Evolutionary conservation across 2,113 vertebrate genomes (phyloP), one percentile per base, ranked within the genome.

Genomic region (Propithecus coquereli): DNA sequence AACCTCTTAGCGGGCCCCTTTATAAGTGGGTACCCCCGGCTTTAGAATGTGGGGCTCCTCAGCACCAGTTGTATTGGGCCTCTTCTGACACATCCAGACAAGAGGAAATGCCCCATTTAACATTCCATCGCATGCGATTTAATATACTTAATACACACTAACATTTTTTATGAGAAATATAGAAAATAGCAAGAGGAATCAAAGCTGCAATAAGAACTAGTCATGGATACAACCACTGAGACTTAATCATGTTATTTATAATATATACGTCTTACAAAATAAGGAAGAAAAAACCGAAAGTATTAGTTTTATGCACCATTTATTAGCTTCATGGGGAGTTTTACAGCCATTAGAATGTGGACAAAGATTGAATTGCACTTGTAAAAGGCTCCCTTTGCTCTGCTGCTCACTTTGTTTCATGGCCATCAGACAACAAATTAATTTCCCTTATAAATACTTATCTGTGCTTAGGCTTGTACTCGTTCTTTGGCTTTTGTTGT

Each of bases 161-260:
- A 25, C 34, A 73, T 13, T 37, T 85, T 86, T 74, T 81, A 47
- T 73, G 77, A 95, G 77, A 97, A 76, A 86, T 59, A 40, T 0
- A 95, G 10, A 57, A 74, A 85, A 50, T 61, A 68, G 45, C n/a
- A 94, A 94, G 40, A 94, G 79, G 70, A 94, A 66, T 7, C 47
- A 61, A 77, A 59, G 73, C 50, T 52, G 34, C 94, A 95, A 87
- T 97, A 93, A 80, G 71, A 96, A 91, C 47, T 57, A 88, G 61
- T 8, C 65, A 45, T 54, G 43, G 47, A 27, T 65, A 32, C 22
- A 74, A 87, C 50, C n/a, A 8, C 37, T 23, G 47, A 65, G 40
- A 66, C 52, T 68, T 74, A 37, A 54, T 95, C n/a, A 22, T 83
- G 14, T 47, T 91, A 89, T 85, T 91, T 68, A 89, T 65, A 91